Evolutionary conservation across 2,888 invertebrate genomes (phyloP).

Genomic region (Caenorhabditis wallacei): DNA sequence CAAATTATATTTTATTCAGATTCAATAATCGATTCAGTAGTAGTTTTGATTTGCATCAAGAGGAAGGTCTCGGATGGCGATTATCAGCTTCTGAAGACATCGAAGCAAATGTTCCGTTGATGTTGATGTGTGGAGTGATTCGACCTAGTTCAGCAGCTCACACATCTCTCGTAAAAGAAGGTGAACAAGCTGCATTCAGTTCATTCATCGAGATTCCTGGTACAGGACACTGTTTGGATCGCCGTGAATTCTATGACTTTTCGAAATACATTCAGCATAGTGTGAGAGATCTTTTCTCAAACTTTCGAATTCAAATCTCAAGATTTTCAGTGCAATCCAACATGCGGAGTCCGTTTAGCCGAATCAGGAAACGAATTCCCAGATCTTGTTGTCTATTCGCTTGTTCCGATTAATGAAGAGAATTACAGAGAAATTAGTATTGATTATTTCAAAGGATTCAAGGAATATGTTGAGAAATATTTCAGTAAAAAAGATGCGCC

Average conservation of each 20-base stretch:
- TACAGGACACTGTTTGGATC: constrained; percentile 23
- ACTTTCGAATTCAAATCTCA: neutral
- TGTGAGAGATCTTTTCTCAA: constrained; percentile 1
- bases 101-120: neutral
- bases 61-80: constrained; percentile 4
- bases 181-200: constrained; percentile 32
- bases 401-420: neutral
- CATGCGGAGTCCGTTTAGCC: constrained; percentile 32
- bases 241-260: constrained; percentile 28
- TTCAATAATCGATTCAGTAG: neutral
- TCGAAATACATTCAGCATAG: constrained; percentile 41
- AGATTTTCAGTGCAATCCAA: constrained; percentile 25
- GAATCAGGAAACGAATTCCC: constrained; percentile 32
- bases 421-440: neutral
- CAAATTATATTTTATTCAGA: too few species aligned
- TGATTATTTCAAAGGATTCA: constrained; percentile 21
- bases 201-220: constrained; percentile 36
- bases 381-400: constrained; percentile 23
- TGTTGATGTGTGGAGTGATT: constrained; percentile 37
- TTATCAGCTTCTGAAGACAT: neutral
- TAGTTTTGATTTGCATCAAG: neutral
- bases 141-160: neutral
- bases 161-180: neutral
- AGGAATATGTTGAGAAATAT: neutral
- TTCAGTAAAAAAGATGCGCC: neutral